Evolutionary conservation across 1,140 invertebrate genomes (phyloP).

Genomic region (Drosophila pseudoananassae): DNA sequence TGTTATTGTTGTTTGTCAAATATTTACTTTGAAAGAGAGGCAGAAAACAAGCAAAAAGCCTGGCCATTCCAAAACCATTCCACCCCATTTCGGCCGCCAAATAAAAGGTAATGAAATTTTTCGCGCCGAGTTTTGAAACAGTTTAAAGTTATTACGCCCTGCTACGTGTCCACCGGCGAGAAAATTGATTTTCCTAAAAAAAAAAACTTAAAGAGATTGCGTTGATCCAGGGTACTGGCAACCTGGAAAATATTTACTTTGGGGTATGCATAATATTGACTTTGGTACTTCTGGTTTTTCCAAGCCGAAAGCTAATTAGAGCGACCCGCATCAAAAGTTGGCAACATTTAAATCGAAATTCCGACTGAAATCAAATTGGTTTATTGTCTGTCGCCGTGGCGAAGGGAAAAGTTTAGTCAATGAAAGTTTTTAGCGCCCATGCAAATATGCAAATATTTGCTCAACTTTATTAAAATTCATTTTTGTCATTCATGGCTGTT

Average conservation of each 20-base stretch:
- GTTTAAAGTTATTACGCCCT: conserved; percentile 74
- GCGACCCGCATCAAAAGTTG: conserved; percentile 75
- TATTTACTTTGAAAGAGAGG: conserved; percentile 75
- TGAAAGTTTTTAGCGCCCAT: conserved; percentile 73
- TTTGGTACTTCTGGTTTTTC: conserved; percentile 42
- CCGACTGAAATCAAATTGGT: conserved; percentile 65
- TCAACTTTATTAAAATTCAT: conserved; percentile 81
- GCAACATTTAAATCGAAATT: conserved; percentile 64
- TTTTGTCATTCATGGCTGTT: conserved; percentile 73
- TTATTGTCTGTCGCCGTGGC: conserved; percentile 59
- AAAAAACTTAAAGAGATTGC: conserved; percentile 58
- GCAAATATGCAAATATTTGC: conserved; percentile 80
- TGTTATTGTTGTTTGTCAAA: conserved; percentile 66
- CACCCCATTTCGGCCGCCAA: background rate
- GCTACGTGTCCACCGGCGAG: conserved; percentile 59
- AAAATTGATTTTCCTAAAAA: conserved; percentile 68
- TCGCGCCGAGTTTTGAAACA: conserved; percentile 75
- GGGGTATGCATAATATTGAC: conserved; percentile 68
- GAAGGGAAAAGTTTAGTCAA: conserved; percentile 63
- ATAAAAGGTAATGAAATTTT: conserved; percentile 78
- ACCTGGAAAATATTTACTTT: conserved; percentile 52
- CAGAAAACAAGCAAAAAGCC: conserved; percentile 76
- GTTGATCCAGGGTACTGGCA: conserved; percentile 1
- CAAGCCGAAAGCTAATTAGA: conserved; percentile 67
- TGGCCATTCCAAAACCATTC: conserved; percentile 30